These are phyloP conservation scores for Leptopilina drosophilae DNA, from an alignment of 2,888 invertebrate genomes.

Conservation along the genomic window DNA sequence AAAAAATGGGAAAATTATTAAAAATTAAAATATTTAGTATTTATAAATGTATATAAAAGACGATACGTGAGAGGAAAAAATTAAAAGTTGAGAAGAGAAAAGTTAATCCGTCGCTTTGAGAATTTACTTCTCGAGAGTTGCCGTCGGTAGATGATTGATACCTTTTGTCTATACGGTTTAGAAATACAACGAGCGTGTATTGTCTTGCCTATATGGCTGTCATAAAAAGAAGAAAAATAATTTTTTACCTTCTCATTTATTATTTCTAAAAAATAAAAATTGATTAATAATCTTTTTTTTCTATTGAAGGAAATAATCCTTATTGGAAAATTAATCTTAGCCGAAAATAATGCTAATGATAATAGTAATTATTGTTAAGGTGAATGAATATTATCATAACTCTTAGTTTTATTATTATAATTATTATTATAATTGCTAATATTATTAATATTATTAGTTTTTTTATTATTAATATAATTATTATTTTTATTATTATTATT, in stretches of 20 bases:
- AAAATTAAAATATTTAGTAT: too few relatives aligned
- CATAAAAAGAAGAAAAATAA: background rate
- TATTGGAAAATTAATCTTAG: slow-evolving; percentile 49
- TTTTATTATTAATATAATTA: too few relatives aligned
- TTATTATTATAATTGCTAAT: too few relatives aligned
- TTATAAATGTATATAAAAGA: too few relatives aligned
- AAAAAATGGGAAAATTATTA: too few relatives aligned
- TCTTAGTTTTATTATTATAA: too few relatives aligned
- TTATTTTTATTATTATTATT: too few relatives aligned
- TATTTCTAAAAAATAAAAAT: slow-evolving; percentile 6
- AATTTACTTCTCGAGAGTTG: background rate
- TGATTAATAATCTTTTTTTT: slow-evolving; percentile 56
- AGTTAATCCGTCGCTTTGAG: slow-evolving; percentile 18
- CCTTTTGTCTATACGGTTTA: background rate
- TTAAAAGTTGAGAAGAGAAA: background rate
- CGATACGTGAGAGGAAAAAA: too few relatives aligned
- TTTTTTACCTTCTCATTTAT: too few relatives aligned
- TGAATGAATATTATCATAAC: too few relatives aligned
- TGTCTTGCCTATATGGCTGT: background rate
- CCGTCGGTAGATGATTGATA: slow-evolving; percentile 30
- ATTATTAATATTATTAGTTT: too few relatives aligned
- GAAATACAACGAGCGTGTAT: background rate
- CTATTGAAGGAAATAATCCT: slow-evolving; percentile 15
- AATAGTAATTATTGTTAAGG: too few relatives aligned
- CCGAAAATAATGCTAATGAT: slow-evolving; percentile 12